These are phyloP conservation scores for Thaleichthys pacificus DNA, from an alignment of 2,797 vertebrate genomes.

Conservation along the genomic window DNA sequence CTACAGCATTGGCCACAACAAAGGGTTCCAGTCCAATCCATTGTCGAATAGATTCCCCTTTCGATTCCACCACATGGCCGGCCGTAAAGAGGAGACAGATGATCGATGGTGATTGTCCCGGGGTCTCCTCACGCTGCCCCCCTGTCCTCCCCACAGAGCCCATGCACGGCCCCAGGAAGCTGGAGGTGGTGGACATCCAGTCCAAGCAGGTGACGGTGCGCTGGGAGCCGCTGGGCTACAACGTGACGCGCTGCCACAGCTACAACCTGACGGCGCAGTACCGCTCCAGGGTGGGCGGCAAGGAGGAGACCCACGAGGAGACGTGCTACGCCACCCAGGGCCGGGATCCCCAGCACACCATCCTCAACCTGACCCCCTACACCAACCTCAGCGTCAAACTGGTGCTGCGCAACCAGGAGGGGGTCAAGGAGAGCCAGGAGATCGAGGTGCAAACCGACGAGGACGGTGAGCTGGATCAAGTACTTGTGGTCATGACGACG, in stretches of 20 bases:
- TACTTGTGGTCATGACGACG: neutral
- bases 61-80: neutral
- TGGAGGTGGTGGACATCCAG: slow-evolving; percentile 93
- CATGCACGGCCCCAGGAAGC: slow-evolving; percentile 88
- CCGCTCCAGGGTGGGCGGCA: slow-evolving; percentile 82
- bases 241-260: slow-evolving; percentile 95
- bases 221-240: slow-evolving; percentile 97
- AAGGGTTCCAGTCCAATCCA: slow-evolving; percentile 15
- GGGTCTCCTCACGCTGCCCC: slow-evolving; percentile 38
- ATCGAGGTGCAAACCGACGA: slow-evolving; percentile 94
- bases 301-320: slow-evolving; percentile 91
- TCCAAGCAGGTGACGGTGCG: slow-evolving; percentile 93
- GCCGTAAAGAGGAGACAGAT: neutral
- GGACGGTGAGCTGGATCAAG: slow-evolving; percentile 80
- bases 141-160: slow-evolving; percentile 77
- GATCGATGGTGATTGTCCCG: slow-evolving; percentile 21
- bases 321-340: slow-evolving; percentile 87
- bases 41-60: neutral
- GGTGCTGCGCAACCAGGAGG: slow-evolving; percentile 91
- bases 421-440: slow-evolving; percentile 90
- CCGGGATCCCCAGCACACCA: slow-evolving; percentile 89
- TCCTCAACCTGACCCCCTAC: slow-evolving; percentile 91
- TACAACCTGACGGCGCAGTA: slow-evolving; percentile 95
- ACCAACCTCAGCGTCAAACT: slow-evolving; percentile 95
- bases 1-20: slow-evolving; percentile 31